Base-by-base conservation (phyloP, 1,140 invertebrate species). In the Metopolophium dirhodum region DNA sequence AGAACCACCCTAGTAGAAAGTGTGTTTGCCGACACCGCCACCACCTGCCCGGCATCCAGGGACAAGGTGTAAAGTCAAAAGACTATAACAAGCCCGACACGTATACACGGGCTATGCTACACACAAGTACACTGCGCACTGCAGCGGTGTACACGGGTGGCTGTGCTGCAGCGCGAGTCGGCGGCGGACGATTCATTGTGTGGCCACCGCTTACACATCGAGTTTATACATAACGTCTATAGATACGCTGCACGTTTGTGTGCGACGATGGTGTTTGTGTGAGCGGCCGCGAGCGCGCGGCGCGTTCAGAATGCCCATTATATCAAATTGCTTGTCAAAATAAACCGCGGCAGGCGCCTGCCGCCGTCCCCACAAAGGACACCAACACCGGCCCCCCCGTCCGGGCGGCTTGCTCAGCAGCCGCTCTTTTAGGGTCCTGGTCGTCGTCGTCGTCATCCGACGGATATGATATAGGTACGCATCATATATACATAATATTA, bases 281-380 rank as follows among this genome's bases (percentile, higher is more conserved):
- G 90, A 49, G 37, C 41, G n/a, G 49, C 35, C 18, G 41, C 45
- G n/a, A 30, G 57, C 90, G 91, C 91, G 47, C 77, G 89, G 47
- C 51, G 51, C 89, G 90, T 92, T 51, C 49, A 85, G 91, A 93
- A 93, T 85, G 91, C 77, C 82, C 91, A 93, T 93, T 93, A 93
- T 57, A 86, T 86, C 91, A 93, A 86, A 93, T 93, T 86, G 91
- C 91, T 93, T 93, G 91, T 93, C 91, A 93, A 93, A 93, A 93
- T 93, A 93, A 93, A 93, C 91, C 77, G 51, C 82, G 91, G 4
- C 49, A 93, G 91, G 91, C 91, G 91, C 91, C 91, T 85, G 82
- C 82, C 47, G 82, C 35, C 88, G 87, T 14, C 49, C 20, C 49
- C 51, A n/a, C n/a, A 57, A 85, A 85, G 82, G 82, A 86, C 82